These are phyloP conservation scores for Arion vulgaris DNA, from an alignment of 1,140 invertebrate species.

Conservation along the genomic window DNA sequence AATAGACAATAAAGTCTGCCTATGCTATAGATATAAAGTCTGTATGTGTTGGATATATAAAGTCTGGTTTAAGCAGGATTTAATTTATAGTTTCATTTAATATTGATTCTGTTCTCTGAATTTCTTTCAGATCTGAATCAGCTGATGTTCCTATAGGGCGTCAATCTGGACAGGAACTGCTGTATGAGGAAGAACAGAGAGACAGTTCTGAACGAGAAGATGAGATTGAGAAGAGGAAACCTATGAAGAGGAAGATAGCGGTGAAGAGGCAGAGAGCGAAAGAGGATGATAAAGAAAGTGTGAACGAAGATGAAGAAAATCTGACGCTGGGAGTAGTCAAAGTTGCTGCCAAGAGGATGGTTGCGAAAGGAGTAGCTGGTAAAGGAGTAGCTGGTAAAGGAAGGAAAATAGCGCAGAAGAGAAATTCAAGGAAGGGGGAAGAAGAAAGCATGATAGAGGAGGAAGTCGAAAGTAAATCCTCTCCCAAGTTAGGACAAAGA, in stretches of 20 bases:
- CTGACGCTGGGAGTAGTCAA: slow-evolving; percentile 12
- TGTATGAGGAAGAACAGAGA: slow-evolving; percentile 27
- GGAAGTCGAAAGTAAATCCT: not conserved
- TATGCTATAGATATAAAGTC: no score
- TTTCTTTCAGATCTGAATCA: no score
- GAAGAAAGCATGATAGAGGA: slow-evolving; percentile 19
- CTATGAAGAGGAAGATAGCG: slow-evolving; percentile 39
- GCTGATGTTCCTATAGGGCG: no score
- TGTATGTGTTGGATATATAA: no score
- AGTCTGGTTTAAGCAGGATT: no score
- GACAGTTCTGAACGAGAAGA: slow-evolving; percentile 30
- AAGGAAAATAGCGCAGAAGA: slow-evolving; percentile 39
- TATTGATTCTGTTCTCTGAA: no score
- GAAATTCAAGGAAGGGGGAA: slow-evolving; percentile 27
- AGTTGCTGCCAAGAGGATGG: no score
- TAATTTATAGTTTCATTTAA: no score
- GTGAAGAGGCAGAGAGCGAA: slow-evolving; percentile 48
- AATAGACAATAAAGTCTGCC: no score
- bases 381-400: slow-evolving; percentile 46
- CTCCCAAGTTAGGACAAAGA: not conserved
- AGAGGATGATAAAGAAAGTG: slow-evolving; percentile 59
- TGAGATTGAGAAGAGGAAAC: slow-evolving; percentile 26
- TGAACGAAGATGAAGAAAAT: slow-evolving; percentile 44
- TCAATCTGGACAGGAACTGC: not conserved
- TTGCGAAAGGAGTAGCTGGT: slow-evolving; percentile 11